Percentiles rank a stretch among this genome's conserved stretches.
Evolutionary conservation across 1,140 invertebrate species (phyloP).

Genomic region (Zaprionus kolodkinae): DNA sequence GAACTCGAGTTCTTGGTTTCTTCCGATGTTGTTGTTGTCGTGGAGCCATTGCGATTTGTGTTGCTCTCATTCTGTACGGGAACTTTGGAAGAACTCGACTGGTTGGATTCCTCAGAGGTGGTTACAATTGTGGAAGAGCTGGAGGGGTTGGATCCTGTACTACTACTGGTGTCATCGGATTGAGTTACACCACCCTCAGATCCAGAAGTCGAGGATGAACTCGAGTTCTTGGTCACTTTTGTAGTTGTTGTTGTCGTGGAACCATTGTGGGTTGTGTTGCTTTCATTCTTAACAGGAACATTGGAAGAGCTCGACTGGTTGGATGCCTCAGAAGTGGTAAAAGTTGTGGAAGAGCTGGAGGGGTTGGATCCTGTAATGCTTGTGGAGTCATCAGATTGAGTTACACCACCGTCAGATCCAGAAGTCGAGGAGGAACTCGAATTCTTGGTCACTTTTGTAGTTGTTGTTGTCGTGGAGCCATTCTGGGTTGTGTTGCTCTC

Average conservation of each 20-base stretch:
- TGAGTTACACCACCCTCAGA: too few species aligned
- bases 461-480: constrained; percentile 22
- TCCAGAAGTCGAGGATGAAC: not conserved
- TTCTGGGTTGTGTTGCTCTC: not conserved
- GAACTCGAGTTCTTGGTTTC: not conserved
- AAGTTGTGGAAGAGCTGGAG: constrained; percentile 6
- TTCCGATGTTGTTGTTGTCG: constrained; percentile 4
- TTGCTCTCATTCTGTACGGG: constrained; percentile 3
- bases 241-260: constrained; percentile 16
- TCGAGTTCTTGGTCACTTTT: not conserved
- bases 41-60: not conserved
- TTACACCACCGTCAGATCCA: not conserved
- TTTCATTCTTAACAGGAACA: constrained; percentile 2
- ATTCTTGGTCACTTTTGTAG: not conserved
- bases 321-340: not conserved
- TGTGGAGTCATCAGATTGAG: not conserved
- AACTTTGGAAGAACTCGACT: not conserved
- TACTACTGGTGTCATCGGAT: not conserved
- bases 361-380: not conserved
- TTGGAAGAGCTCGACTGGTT: not conserved
- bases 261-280: not conserved
- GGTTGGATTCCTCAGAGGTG: not conserved
- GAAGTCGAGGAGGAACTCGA: not conserved
- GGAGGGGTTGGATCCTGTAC: not conserved
- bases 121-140: constrained; percentile 4